Evolutionary conservation across 2,797 vertebrate species (phyloP).

Genomic region (Anniella stebbinsi): DNA sequence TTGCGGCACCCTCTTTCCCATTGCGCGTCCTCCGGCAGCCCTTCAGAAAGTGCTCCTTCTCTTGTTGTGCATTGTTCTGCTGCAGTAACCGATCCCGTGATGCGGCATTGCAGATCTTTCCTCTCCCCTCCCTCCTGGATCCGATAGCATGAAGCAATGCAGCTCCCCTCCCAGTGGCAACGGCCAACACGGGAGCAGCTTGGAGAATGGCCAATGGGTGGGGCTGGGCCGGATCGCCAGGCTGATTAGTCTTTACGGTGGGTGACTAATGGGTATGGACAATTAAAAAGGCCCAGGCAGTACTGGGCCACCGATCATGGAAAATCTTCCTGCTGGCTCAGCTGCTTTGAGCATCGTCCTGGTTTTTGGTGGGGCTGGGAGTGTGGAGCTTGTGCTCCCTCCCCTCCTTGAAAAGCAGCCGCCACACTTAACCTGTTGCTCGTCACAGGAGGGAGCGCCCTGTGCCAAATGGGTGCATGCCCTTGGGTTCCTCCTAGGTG

Average conservation of each 20-base stretch:
- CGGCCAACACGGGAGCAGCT: slow-evolving; percentile 67
- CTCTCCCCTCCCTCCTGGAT: slow-evolving; percentile 43
- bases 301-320: slow-evolving; percentile 31
- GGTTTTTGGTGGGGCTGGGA: neutral
- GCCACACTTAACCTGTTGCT: slow-evolving; percentile 46
- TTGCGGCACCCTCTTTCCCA: rapidly evolving
- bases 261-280: slow-evolving; percentile 37
- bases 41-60: neutral
- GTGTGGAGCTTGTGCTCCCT: neutral
- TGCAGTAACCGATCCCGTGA: slow-evolving; percentile 63
- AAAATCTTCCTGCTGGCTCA: slow-evolving; percentile 40
- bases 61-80: slow-evolving; percentile 31
- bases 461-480: rapidly evolving
- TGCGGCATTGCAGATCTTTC: slow-evolving; percentile 70
- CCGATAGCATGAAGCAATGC: slow-evolving; percentile 37
- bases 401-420: slow-evolving; percentile 51
- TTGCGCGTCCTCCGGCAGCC: neutral
- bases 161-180: slow-evolving; percentile 49
- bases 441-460: neutral
- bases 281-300: neutral
- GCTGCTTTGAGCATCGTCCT: slow-evolving; percentile 18
- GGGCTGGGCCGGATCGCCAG: slow-evolving; percentile 51
- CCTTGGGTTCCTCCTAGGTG: slow-evolving; percentile 40
- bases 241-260: slow-evolving; percentile 49
- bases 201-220: slow-evolving; percentile 63